phyloP scores from a whole-genome alignment of 2,888 invertebrate genomes.

The Aproaerema taeniolella region DNA sequence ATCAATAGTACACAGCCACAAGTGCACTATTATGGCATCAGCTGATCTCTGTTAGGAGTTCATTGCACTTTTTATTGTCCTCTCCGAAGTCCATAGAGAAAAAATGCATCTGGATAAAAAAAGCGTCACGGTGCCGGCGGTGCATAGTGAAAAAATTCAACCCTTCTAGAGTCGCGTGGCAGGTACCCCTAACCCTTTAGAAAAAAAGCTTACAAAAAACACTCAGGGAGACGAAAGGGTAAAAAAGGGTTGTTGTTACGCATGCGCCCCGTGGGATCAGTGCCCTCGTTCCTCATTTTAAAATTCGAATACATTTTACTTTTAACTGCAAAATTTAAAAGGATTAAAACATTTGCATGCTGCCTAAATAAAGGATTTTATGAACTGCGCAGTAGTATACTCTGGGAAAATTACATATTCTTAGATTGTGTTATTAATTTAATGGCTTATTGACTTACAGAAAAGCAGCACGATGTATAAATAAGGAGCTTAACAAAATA shows the following conservation, averaged over 20 bases:
- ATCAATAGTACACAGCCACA: conserved; percentile 61
- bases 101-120: conserved; percentile 56
- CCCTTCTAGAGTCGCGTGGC: conserved; percentile 72
- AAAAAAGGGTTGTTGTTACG: conserved; percentile 74
- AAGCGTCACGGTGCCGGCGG: conserved; percentile 33
- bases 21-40: conserved; percentile 70
- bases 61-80: conserved; percentile 68
- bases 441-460: too few species aligned
- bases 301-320: conserved; percentile 42
- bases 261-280: conserved; percentile 67
- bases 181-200: conserved; percentile 76
- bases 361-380: too few species aligned
- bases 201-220: conserved; percentile 73
- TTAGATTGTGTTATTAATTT: too few species aligned
- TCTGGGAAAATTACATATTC: too few species aligned
- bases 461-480: too few species aligned
- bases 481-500: too few species aligned
- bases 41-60: conserved; percentile 68
- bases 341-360: too few species aligned
- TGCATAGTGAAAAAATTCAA: conserved; percentile 64
- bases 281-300: conserved; percentile 67
- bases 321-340: too few species aligned
- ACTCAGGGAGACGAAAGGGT: conserved; percentile 70
- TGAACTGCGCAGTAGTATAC: too few species aligned
- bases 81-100: conserved; percentile 46